phyloP scores from a whole-genome alignment of 1,140 invertebrate species.

The Hylyphantes graminicola region DNA sequence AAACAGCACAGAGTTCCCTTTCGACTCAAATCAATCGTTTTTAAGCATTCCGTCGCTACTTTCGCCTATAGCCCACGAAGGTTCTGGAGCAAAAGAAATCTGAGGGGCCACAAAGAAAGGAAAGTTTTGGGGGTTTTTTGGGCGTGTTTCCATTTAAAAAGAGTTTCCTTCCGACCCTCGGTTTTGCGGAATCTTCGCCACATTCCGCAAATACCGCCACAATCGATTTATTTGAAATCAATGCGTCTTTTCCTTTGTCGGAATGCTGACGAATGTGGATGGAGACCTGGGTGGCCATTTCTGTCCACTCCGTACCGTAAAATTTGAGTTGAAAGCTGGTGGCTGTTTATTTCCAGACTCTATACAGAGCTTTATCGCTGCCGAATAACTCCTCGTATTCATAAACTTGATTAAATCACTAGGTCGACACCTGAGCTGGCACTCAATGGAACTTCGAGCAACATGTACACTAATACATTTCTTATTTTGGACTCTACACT shows the following conservation, averaged over 20 bases:
- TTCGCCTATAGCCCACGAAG: background rate
- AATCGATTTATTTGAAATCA: conserved; percentile 57
- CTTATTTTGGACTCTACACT: too few species aligned
- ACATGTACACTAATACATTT: too few species aligned
- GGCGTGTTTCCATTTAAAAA: conserved; percentile 39
- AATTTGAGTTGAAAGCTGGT: background rate
- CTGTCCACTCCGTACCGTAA: background rate
- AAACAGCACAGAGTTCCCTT: conserved; percentile 27
- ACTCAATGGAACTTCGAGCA: too few species aligned
- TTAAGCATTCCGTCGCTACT: conserved; percentile 38
- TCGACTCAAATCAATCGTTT: conserved; percentile 43
- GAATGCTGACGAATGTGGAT: conserved; percentile 4
- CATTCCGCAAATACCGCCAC: conserved; percentile 47
- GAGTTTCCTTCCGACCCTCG: conserved; percentile 25
- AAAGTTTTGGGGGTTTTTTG: conserved; percentile 10
- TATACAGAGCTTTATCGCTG: too few species aligned
- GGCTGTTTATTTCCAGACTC: too few species aligned
- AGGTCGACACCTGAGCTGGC: too few species aligned
- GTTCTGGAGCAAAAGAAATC: conserved; percentile 4
- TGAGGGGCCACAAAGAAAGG: background rate
- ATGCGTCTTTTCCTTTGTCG: conserved; percentile 41
- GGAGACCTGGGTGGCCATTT: background rate
- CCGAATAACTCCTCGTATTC: too few species aligned
- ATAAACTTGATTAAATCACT: too few species aligned
- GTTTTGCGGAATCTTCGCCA: conserved; percentile 48